A percentile compares a stretch with the other conserved stretches of the same genome.
These are phyloP conservation scores for Pteronura brasiliensis DNA, from an alignment of 2,113 vertebrate species.

Conservation along the genomic window DNA sequence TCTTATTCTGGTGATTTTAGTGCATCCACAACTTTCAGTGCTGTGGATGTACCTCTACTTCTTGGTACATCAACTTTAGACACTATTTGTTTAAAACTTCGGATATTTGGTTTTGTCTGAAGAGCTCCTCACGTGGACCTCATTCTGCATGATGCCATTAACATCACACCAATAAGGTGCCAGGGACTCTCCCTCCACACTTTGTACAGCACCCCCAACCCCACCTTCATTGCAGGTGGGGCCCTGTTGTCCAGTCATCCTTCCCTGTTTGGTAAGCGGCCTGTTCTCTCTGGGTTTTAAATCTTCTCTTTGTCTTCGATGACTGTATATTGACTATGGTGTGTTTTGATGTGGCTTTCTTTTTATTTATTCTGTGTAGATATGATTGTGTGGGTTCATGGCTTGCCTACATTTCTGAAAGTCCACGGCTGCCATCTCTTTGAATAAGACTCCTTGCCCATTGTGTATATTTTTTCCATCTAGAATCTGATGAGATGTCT, in stretches of 20 bases:
- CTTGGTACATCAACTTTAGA: background rate
- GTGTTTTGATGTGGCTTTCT: background rate
- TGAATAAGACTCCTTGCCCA: background rate
- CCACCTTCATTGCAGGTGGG: background rate
- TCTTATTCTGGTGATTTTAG: background rate
- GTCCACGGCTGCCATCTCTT: background rate
- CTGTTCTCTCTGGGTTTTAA: background rate
- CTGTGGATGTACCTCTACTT: background rate
- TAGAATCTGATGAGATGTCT: background rate
- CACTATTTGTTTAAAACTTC: background rate
- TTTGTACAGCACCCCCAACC: background rate
- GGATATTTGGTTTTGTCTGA: background rate
- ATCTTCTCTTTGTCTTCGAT: background rate
- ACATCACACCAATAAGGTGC: background rate
- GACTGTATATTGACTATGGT: background rate
- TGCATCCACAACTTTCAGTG: background rate
- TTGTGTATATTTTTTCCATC: background rate
- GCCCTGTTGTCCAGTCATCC: background rate
- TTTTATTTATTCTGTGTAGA: background rate
- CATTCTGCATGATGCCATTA: background rate
- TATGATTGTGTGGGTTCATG: background rate
- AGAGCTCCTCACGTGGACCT: background rate
- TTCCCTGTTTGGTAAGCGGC: background rate
- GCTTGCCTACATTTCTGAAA: background rate
- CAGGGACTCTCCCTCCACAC: background rate